Conservation (phyloP, 2,888 invertebrate species). For the Pristionchus japonicus region DNA sequence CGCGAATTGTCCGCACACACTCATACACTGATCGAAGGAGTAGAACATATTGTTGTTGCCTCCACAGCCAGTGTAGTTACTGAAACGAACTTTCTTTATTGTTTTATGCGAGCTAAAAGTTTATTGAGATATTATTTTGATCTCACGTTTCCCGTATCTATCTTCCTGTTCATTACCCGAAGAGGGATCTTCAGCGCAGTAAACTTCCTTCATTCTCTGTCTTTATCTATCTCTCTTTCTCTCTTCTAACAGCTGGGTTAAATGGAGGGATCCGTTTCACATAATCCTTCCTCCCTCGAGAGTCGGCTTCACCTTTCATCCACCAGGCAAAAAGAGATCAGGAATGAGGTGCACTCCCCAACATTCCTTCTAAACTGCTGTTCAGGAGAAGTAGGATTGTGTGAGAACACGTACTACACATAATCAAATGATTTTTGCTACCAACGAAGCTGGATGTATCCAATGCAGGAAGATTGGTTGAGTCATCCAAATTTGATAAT, state of each 20-base stretch:
- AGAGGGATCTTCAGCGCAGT: not conserved
- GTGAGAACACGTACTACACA: too few relatives aligned
- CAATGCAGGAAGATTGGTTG: too few relatives aligned
- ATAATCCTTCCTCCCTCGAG: not conserved
- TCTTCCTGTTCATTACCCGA: not conserved
- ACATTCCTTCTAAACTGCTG: not conserved
- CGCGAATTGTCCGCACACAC: slow-evolving; percentile 64
- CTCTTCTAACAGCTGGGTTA: slow-evolving; percentile 12
- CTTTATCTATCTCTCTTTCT: not conserved
- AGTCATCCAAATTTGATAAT: not conserved
- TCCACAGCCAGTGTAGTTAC: slow-evolving; percentile 68
- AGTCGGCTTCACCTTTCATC: not conserved
- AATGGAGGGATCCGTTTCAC: not conserved
- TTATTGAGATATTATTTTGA: too few relatives aligned
- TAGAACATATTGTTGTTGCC: slow-evolving; percentile 67
- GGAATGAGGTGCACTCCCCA: not conserved
- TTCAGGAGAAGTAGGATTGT: not conserved
- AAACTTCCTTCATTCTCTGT: not conserved
- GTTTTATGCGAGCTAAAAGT: not conserved
- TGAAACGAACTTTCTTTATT: slow-evolving; percentile 42
- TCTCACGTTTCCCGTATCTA: not conserved
- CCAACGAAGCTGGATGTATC: too few relatives aligned
- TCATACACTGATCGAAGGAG: slow-evolving; percentile 67
- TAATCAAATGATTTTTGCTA: too few relatives aligned
- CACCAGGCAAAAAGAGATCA: not conserved